Evolutionary conservation across 2,113 vertebrate genomes (phyloP).

Genomic region (Lagopus leucura): DNA sequence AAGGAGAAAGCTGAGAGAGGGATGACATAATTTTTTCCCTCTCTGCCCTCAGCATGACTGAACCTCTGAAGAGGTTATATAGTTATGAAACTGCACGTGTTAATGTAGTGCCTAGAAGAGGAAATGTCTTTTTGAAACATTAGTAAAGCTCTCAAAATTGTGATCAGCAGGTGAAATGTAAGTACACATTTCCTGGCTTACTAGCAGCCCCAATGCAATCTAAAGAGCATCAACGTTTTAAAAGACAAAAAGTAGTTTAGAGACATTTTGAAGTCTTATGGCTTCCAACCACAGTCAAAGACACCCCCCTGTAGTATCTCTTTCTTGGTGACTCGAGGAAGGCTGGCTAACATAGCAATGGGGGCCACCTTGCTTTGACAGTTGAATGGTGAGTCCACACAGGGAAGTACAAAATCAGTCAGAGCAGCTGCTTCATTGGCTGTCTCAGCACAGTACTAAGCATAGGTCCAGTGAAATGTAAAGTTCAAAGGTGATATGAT

Average conservation of each 20-base stretch:
- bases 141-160: neutral
- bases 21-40: neutral
- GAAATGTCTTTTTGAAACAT: neutral
- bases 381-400: neutral
- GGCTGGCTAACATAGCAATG: neutral
- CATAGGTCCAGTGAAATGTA: neutral
- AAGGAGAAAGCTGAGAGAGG: neutral
- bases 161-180: neutral
- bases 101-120: neutral
- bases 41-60: neutral
- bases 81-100: neutral
- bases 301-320: neutral
- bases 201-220: neutral
- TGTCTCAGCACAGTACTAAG: neutral
- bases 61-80: neutral
- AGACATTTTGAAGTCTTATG: neutral
- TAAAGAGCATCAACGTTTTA: neutral
- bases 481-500: neutral
- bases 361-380: accelerated
- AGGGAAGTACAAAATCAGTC: neutral
- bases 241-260: neutral
- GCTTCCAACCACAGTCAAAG: neutral
- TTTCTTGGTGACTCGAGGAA: neutral
- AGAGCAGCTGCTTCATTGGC: neutral
- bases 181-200: neutral